A percentile compares a stretch with the other conserved stretches of the same genome.
These are phyloP conservation scores for Rugalucina vietnamica DNA, from an alignment of 2,888 invertebrate species.

Conservation along the genomic window DNA sequence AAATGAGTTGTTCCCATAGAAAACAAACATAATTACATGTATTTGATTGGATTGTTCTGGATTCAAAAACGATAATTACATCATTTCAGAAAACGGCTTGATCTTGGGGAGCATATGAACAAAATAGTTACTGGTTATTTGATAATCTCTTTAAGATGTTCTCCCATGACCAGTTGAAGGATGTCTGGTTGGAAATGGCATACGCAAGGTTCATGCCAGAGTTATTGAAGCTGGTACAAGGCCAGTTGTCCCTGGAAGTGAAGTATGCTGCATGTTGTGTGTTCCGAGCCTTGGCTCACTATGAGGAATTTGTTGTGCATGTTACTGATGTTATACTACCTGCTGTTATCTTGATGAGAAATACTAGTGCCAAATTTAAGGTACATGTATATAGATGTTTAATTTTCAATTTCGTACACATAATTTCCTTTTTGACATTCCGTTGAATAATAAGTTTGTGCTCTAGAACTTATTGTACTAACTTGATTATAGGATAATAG, in stretches of 20 bases:
- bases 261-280: slow-evolving; percentile 73
- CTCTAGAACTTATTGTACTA: no score
- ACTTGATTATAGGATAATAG: no score
- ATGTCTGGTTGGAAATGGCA: slow-evolving; percentile 56
- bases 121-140: background rate
- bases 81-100: background rate
- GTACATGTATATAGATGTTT: slow-evolving; percentile 44
- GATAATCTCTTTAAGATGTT: slow-evolving; percentile 51
- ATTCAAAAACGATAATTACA: background rate
- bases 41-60: background rate
- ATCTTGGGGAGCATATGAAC: no score
- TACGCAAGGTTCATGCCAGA: slow-evolving; percentile 48
- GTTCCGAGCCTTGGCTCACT: slow-evolving; percentile 61
- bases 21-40: no score
- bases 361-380: slow-evolving; percentile 66
- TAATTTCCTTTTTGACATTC: no score
- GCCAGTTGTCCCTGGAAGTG: slow-evolving; percentile 59
- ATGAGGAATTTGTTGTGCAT: slow-evolving; percentile 55
- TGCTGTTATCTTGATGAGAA: slow-evolving; percentile 51
- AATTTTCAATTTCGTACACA: no score
- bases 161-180: slow-evolving; percentile 38
- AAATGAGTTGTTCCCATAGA: no score
- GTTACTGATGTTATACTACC: slow-evolving; percentile 62
- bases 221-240: slow-evolving; percentile 55
- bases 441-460: no score